Conservation (phyloP, 2,797 vertebrate genomes). For the Brachymystax lenok region DNA sequence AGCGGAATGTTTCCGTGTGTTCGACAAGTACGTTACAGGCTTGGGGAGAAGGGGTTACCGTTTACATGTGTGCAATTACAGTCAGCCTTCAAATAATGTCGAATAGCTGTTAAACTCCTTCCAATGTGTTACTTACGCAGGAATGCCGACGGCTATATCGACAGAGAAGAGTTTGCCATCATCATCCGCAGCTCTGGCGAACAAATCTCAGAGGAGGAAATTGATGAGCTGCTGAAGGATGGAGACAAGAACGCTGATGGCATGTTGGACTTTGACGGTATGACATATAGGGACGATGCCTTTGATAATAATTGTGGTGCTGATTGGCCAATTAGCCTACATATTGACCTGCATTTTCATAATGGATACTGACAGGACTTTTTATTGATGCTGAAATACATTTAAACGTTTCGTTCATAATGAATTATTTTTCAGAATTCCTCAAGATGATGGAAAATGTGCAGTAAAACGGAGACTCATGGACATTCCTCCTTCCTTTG, state of each 20-base stretch:
- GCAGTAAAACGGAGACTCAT: constrained; percentile 86
- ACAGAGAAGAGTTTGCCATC: constrained; percentile 90
- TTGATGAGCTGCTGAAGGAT: constrained; percentile 94
- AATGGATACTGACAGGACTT: neutral
- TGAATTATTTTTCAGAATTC: constrained; percentile 82
- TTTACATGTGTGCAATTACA: neutral
- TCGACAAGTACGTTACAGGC: constrained; percentile 83
- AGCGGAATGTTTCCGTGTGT: constrained; percentile 94
- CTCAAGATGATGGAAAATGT: constrained; percentile 99
- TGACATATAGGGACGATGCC: constrained; percentile 15
- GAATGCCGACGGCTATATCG: constrained; percentile 94
- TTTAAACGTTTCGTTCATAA: neutral
- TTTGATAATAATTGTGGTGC: neutral
- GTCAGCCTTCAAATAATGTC: neutral
- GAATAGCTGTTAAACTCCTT: neutral
- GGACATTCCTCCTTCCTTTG: constrained; percentile 77
- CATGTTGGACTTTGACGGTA: constrained; percentile 97
- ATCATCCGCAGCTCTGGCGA: constrained; percentile 92
- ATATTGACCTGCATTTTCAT: neutral
- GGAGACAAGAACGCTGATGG: constrained; percentile 95
- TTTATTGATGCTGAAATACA: neutral
- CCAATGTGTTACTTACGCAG: constrained; percentile 60
- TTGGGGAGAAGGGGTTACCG: neutral
- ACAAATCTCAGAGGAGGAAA: constrained; percentile 87
- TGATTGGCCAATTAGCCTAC: neutral